Conservation (phyloP, 2,888 invertebrate genomes). For the Callimorpha dominula region DNA sequence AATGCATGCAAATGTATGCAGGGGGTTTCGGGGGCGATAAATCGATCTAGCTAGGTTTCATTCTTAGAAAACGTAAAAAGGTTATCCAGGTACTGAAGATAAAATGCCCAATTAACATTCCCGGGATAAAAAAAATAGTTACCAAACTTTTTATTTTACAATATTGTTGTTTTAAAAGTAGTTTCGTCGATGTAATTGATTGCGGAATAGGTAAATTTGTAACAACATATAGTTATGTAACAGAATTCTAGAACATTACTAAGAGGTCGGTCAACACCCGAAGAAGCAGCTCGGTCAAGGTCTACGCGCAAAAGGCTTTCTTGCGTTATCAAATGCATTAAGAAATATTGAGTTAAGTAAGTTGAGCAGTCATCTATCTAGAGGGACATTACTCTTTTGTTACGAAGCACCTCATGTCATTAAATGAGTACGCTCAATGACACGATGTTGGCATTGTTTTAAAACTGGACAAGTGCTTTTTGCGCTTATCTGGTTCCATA, state of each 20-base stretch:
- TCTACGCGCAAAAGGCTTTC: constrained; percentile 2
- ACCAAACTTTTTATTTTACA: no score
- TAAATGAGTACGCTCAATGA: neutral
- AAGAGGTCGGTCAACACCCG: neutral
- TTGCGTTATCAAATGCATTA: neutral
- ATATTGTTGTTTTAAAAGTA: neutral
- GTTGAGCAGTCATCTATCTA: neutral
- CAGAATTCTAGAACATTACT: neutral
- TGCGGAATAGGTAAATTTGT: neutral
- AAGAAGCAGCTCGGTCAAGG: constrained; percentile 12
- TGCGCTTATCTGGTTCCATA: no score
- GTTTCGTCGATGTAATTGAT: neutral
- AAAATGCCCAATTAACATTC: no score
- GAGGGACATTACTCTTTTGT: neutral
- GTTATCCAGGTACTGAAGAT: no score
- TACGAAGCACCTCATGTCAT: neutral
- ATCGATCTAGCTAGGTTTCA: no score
- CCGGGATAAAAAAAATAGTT: no score
- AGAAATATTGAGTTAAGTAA: constrained; percentile 1
- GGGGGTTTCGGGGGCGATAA: no score
- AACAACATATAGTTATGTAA: neutral
- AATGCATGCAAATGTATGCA: no score
- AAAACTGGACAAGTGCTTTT: neutral
- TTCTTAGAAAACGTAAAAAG: no score
- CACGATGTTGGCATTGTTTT: neutral